Base-by-base conservation (phyloP, 2,113 vertebrate genomes). In the Boleophthalmus pectinirostris region DNA sequence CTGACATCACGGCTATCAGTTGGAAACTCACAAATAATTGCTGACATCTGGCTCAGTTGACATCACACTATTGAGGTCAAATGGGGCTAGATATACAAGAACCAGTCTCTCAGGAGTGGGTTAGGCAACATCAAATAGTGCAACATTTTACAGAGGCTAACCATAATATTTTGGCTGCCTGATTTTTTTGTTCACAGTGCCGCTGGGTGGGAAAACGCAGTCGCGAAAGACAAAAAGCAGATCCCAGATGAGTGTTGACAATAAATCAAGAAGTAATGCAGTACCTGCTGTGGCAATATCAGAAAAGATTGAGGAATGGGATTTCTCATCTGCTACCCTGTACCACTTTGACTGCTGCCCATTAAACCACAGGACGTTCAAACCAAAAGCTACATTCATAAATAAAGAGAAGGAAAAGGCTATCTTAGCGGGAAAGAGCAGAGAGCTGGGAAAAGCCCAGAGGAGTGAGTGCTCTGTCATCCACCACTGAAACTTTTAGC, bases 401-500 rank as follows among this genome's bases (percentile, higher is more conserved):
- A 61, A 29, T 61, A 33, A 61, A 14, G 63, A 67, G 35, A 60
- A n/a, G 10, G 68, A 72, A 70, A 74, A 73, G 76, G 64, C n/a
- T 64, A 80, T 74, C 43, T 69, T 73, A 85, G 75, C 69, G 69
- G 66, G 72, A 73, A 79, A 65, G 66, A 74, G 67, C 76, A 73
- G 61, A 2, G 47, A 82, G 68, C 64, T 66, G 47, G 45, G 72
- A 64, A 81, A 81, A 81, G 60, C 49, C 73, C 86, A 53, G 72
- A 72, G 77, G 68, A 89, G 81, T 70, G 85, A 89, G 85, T 24
- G 74, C 82, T 87, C 85, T 79, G 89, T 90, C 88, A 88, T 88
- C 82, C 78, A 3, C 64, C 46, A 82, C 81, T 83, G 74, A 79
- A 81, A 85, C 81, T 79, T 65, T 46, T 79, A 86, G 80, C 86